Evolutionary conservation across 2,888 invertebrate species (phyloP).

Genomic region (Dryocosmus kuriphilus): DNA sequence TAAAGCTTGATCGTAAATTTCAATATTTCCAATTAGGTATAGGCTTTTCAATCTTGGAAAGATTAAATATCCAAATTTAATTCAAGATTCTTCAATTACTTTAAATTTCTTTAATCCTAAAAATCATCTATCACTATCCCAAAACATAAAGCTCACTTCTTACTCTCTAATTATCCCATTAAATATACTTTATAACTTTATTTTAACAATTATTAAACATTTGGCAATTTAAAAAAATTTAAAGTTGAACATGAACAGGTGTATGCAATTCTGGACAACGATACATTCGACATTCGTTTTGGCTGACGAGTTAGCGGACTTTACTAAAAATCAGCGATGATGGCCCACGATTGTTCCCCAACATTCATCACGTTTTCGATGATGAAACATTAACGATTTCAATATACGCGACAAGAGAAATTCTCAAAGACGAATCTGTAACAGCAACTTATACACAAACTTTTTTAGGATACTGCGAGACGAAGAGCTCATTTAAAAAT

Average conservation of each 20-base stretch:
- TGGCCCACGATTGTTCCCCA: conserved; percentile 18
- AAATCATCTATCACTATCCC: no score
- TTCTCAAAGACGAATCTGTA: background rate
- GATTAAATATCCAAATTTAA: no score
- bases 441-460: conserved; percentile 28
- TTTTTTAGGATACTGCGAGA: conserved; percentile 9
- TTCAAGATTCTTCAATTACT: no score
- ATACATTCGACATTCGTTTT: conserved; percentile 2
- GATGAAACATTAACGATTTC: conserved; percentile 4
- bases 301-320: background rate
- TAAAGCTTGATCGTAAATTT: no score
- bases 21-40: no score
- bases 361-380: conserved; percentile 18
- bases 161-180: no score
- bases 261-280: background rate
- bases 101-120: no score
- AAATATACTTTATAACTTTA: no score
- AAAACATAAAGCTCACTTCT: no score
- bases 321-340: conserved; percentile 11
- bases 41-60: no score
- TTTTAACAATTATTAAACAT: background rate
- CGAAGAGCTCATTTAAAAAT: conserved; percentile 24
- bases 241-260: background rate
- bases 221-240: background rate
- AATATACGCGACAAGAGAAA: conserved; percentile 4